Base-by-base conservation (phyloP, 2,113 vertebrate species). In the Neolamprologus modestus region DNA sequence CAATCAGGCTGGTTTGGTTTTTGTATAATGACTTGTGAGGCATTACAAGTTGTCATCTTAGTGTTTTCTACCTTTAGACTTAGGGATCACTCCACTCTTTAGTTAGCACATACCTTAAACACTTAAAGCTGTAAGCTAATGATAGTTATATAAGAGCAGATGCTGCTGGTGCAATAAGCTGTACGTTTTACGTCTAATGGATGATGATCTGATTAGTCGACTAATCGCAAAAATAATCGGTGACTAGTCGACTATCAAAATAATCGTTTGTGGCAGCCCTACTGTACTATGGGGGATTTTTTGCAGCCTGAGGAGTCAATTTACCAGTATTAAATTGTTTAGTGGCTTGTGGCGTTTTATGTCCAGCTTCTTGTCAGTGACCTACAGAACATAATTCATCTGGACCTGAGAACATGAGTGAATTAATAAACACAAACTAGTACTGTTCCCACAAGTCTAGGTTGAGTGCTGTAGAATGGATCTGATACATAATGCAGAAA, bases 401-500 rank as follows among this genome's bases (percentile, higher is more conserved):
- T 28, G 61, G 35, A 37, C 45, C 42, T 24, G 52, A 52, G 80
- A 61, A 81, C 61, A 52, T 53, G 63, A 88, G 84, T 89, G 78
- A 83, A 88, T 92, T 68, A 89, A 81, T 88, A 81, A 78, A 87
- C 40, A 31, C 14, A 84, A 53, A 42, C 42, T 59, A 3, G 21
- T 45, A 19, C 31, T 76, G 16, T 33, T 68, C 57, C 81, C n/a
- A 81, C 61, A 80, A 55, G 47, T 84, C 35, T 19, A 31, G 12
- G 83, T 85, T 13, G 11, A 59, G 35, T 21, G 57, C 55, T 28
- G 7, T 19, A 68, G 78, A 81, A 80, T 82, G 54, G 47, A 86
- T 33, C 85, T 87, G 87, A 89, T 88, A 21, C 84, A 88, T 87
- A 87, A 85, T 91, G 76, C 83, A 92, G 81, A 83, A 86, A 85